Conservation (phyloP, 1,140 invertebrate species). For the Hermatobates lingyangjiaoensis region DNA sequence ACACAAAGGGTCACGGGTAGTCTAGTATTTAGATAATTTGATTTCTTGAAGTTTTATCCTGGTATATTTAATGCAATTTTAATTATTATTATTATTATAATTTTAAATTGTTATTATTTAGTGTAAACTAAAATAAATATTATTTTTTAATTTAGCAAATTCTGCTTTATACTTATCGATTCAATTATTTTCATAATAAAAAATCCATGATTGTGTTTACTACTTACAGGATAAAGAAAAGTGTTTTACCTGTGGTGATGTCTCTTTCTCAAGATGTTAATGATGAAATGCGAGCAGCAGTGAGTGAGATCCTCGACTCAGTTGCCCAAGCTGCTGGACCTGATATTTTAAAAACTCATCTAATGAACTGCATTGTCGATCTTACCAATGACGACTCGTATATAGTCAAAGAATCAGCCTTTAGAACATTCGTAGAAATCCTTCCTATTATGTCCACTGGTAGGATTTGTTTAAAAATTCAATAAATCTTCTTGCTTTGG, state of each 20-base stretch:
- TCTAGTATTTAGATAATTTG: too few relatives aligned
- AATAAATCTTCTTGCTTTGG: too few relatives aligned
- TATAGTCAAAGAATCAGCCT: conserved; percentile 9
- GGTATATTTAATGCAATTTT: too few relatives aligned
- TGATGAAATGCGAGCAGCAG: conserved; percentile 6
- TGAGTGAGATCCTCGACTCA: conserved; percentile 3
- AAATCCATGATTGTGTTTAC: too few relatives aligned
- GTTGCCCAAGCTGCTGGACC: conserved; percentile 1
- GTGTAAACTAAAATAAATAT: too few relatives aligned
- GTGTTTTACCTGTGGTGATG: conserved; percentile 9
- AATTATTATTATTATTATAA: too few relatives aligned
- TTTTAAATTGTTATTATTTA: too few relatives aligned
- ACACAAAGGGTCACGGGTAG: too few relatives aligned
- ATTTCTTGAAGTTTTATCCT: too few relatives aligned
- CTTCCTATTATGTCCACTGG: conserved; percentile 3
- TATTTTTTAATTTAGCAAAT: too few relatives aligned
- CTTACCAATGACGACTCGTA: conserved; percentile 9
- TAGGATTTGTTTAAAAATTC: background rate
- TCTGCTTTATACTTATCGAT: too few relatives aligned
- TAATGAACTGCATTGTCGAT: conserved; percentile 9
- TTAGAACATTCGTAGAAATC: conserved; percentile 4
- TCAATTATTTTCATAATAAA: too few relatives aligned
- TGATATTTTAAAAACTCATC: conserved; percentile 1
- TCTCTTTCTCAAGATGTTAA: conserved; percentile 12
- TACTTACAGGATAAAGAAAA: conserved; percentile 10